Evolutionary conservation across 2,113 vertebrate species (phyloP), one percentile per base, ranked within the genome.

Genomic region (Gallinago media): DNA sequence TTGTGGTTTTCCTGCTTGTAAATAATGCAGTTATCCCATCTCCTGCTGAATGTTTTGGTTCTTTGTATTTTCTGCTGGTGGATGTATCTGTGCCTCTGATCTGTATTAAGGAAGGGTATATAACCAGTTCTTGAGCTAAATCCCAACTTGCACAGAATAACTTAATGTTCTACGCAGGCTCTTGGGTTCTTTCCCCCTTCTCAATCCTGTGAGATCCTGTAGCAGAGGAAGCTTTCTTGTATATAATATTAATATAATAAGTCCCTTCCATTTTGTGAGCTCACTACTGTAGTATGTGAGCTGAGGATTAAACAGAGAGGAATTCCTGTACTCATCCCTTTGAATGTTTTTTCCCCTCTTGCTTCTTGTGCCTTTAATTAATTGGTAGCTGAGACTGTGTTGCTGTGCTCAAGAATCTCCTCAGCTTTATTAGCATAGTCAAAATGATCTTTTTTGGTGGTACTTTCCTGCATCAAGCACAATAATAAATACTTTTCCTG

Each of bases 1-100:
- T 96, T 95, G 89, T 94, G 94, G 85, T 85, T 97, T 96, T 92
- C 40, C 42, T 88, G 76, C 75, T 96, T 96, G 85, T 92, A 92
- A 95, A 90, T 88, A 96, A 92, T 67, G 67, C 67, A 80, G 88
- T 88, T 93, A 88, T 18, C 61, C 67, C 59, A 66, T 62, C 74
- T 85, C 34, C 38, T 84, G 79, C 46, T 86, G 82, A 83, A 88
- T 77, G 75, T 70, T 89, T 79, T 93, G 76, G 34, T 88, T 93
- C 67, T 50, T 86, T 61, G 47, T 89, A 5, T 70, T 89, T 88
- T 93, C 72, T 93, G 40, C 47, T 88, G 90, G 31, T 91, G 26
- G 44, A 66, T 77, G 25, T 80, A 21, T 74, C 55, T 75, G 22
- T 44, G 46, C 73, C 50, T 87, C 44, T 66, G 50, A 83, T 58